Percentiles rank a stretch among this genome's conserved stretches.
phyloP scores from a whole-genome alignment of 2,888 invertebrate genomes.

The Synanthedon myopaeformis region DNA sequence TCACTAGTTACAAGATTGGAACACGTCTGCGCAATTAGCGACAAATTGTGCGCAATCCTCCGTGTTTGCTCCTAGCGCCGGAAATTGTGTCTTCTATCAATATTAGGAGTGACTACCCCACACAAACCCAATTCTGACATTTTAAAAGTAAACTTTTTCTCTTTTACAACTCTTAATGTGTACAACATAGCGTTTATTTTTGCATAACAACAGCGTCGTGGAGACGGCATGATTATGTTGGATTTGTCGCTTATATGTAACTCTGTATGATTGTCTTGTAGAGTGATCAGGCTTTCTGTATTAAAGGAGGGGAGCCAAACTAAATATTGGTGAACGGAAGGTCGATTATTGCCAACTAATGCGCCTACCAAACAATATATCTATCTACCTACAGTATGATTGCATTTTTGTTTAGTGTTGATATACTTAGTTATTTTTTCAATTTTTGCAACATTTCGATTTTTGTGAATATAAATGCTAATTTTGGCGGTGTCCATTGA shows the following conservation, averaged over 20 bases:
- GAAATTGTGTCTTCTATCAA: constrained; percentile 56
- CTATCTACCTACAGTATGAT: neutral
- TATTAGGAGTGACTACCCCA: constrained; percentile 27
- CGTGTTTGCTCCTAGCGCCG: constrained; percentile 26
- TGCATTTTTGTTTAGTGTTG: neutral
- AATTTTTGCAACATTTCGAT: neutral
- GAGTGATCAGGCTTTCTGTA: constrained; percentile 6
- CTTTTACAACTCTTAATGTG: neutral
- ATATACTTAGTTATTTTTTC: neutral
- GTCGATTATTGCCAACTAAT: constrained; percentile 1
- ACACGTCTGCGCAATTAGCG: constrained; percentile 38
- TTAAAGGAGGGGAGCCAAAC: constrained; percentile 14
- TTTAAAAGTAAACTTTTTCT: neutral
- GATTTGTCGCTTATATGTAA: constrained; percentile 19
- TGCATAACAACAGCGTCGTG: neutral
- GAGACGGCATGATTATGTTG: neutral
- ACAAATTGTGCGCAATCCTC: constrained; percentile 45
- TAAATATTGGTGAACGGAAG: constrained; percentile 22
- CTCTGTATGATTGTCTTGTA: constrained; percentile 36
- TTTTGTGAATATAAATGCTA: neutral
- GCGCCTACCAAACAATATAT: neutral
- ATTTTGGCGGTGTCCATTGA: neutral
- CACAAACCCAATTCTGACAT: constrained; percentile 1
- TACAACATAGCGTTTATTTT: neutral
- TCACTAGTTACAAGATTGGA: neutral